These are phyloP conservation scores for Limnodromus scolopaceus DNA, from an alignment of 2,797 vertebrate genomes.

Conservation along the genomic window DNA sequence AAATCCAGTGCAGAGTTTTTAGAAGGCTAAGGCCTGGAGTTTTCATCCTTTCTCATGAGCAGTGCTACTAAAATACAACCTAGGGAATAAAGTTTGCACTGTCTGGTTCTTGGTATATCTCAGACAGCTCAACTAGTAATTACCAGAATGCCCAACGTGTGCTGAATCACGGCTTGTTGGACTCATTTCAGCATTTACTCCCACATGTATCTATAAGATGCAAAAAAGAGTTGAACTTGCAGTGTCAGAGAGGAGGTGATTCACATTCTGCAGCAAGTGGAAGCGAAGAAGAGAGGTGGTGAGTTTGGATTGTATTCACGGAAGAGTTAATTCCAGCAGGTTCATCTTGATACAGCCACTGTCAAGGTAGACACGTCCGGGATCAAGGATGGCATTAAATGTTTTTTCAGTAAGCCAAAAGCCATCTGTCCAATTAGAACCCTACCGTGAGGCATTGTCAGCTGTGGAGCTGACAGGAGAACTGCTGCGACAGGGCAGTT, in stretches of 20 bases:
- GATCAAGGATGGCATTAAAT: neutral
- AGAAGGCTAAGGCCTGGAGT: neutral
- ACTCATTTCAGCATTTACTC: constrained; percentile 53
- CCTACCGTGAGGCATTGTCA: neutral
- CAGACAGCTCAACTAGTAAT: neutral
- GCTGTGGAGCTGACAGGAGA: neutral
- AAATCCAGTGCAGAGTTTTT: neutral
- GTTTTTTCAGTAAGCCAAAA: neutral
- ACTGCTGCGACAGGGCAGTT: neutral
- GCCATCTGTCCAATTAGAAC: neutral
- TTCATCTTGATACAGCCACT: neutral
- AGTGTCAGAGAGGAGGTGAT: constrained; percentile 19
- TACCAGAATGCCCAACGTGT: neutral
- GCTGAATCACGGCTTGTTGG: constrained; percentile 30
- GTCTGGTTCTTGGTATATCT: neutral
- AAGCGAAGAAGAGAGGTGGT: constrained; percentile 59
- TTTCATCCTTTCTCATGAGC: neutral
- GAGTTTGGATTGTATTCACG: neutral
- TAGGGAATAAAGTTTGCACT: neutral
- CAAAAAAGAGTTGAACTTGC: constrained; percentile 4
- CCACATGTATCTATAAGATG: constrained; percentile 34
- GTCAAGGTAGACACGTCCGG: neutral
- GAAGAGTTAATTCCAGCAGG: neutral
- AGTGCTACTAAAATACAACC: neutral
- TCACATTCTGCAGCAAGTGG: constrained; percentile 50